Conservation (phyloP, 2,888 invertebrate genomes). For the Conomelus anceps region DNA sequence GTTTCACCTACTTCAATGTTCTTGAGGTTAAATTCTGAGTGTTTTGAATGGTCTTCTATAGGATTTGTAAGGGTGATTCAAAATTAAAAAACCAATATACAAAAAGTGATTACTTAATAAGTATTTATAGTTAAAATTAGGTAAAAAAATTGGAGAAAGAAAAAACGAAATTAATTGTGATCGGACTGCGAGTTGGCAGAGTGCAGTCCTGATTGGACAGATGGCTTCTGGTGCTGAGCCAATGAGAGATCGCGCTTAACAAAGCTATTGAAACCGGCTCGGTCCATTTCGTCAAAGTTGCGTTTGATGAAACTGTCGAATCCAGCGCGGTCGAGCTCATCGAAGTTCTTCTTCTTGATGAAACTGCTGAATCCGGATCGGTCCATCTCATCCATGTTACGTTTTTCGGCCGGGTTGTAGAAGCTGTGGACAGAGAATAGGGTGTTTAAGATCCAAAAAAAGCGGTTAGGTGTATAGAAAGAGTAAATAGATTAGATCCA, state of each 20-base stretch:
- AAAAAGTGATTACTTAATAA: background rate
- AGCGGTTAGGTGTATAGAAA: no score
- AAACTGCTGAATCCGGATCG: constrained; percentile 50
- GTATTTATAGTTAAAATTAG: background rate
- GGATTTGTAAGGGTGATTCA: background rate
- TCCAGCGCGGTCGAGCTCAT: constrained; percentile 56
- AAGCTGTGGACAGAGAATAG: background rate
- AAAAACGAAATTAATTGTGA: background rate
- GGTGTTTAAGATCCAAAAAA: no score
- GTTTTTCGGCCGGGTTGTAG: constrained; percentile 40
- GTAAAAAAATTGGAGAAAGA: background rate
- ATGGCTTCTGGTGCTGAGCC: no score
- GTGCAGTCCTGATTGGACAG: no score
- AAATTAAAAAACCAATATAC: background rate
- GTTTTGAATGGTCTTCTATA: background rate
- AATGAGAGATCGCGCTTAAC: constrained; percentile 37
- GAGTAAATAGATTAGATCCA: no score
- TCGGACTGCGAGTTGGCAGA: no score
- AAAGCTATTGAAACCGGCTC: constrained; percentile 44
- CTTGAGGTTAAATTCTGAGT: no score
- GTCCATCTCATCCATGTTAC: constrained; percentile 57
- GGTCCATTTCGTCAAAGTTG: constrained; percentile 46
- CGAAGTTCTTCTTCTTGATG: constrained; percentile 52
- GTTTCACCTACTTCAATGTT: no score
- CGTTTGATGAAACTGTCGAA: constrained; percentile 53